Base-by-base conservation (phyloP, 1,140 invertebrate species). In the Pseudomyrmex concolor region DNA sequence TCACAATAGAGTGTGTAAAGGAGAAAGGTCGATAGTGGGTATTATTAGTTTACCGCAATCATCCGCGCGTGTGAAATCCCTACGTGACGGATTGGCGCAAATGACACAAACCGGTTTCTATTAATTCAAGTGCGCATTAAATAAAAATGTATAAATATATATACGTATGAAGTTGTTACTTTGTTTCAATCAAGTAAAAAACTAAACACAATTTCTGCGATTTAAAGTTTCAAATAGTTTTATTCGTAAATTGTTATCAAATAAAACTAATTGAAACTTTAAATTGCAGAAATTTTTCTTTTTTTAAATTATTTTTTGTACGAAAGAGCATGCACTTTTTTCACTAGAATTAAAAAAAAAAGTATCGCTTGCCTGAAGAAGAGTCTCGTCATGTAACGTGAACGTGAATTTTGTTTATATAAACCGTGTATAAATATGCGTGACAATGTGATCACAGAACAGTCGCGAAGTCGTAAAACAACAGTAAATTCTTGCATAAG, bases 31-130 rank as follows among this genome's bases (percentile, higher is more conserved):
- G 34, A 5, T 54, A 25, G 13, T 19, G 19, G 19, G 10, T 48
- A 68, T 78, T 70, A 70, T 78, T 48, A 57, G 4, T 78, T 78
- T 13, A 57, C 19, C 45, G 72, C 22, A 63, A 63, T 60, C 15
- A 15, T 68, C 9, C 5, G n/a, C 22, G 25, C 43, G 25, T 17
- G 22, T 59, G n/a, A 64, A 54, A 2, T 34, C 45, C 17, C n/a
- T n/a, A 8, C 22, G 59, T 50, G 10, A n/a, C 25, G 19, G 45
- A 70, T 25, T 51, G 45, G 13, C 54, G 34, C 34, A 3, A 43
- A 5, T 17, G 55, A 45, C 43, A 59, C 34, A 34, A 48, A 48
- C 43, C 22, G 12, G 25, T 72, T 62, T 59, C 48, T 48, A 73
- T 74, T 2, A 15, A 63, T 63, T 63, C 45, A 63, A 50, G 25